Conservation (phyloP, 2,888 invertebrate genomes). For the Seladonia tumulorum region DNA sequence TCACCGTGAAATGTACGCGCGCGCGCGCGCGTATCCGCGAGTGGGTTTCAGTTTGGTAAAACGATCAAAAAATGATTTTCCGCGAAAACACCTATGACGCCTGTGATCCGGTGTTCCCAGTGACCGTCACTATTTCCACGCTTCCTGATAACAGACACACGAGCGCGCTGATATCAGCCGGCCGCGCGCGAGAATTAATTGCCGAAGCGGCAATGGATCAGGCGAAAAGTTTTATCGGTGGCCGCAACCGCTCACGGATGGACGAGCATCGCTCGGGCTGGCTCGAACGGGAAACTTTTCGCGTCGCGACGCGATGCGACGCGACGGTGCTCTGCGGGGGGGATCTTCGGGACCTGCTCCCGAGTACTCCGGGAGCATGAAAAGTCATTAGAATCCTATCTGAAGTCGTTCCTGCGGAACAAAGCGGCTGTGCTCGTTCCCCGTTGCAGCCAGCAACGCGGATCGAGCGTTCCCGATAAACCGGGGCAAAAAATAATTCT, state of each 20-base stretch:
- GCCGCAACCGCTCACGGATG: conserved; percentile 30
- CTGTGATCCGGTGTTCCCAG: conserved; percentile 41
- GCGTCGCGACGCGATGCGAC: neutral
- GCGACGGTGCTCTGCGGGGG: neutral
- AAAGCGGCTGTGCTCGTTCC: conserved; percentile 32
- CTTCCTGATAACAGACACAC: conserved; percentile 59
- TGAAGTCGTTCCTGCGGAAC: conserved; percentile 41
- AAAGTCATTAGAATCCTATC: conserved; percentile 53
- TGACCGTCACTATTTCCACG: conserved; percentile 58
- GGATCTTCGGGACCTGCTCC: conserved; percentile 46
- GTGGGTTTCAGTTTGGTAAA: conserved; percentile 38
- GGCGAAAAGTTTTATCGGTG: conserved; percentile 64
- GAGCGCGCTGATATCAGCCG: conserved; percentile 50
- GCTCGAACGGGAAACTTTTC: conserved; percentile 44
- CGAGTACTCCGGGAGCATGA: conserved; percentile 29
- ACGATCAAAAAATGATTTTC: conserved; percentile 61
- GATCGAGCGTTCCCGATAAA: conserved; percentile 28
- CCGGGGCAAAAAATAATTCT: conserved; percentile 40
- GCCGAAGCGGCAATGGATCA: conserved; percentile 63
- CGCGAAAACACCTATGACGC: conserved; percentile 52
- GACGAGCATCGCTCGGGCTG: conserved; percentile 9
- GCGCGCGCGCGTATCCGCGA: conserved; percentile 9
- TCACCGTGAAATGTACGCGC: conserved; percentile 28
- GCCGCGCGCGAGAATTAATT: conserved; percentile 60
- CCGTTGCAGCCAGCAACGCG: neutral